Evolutionary conservation across 2,888 invertebrate species (phyloP).

Genomic region (Euzophera pinguis): DNA sequence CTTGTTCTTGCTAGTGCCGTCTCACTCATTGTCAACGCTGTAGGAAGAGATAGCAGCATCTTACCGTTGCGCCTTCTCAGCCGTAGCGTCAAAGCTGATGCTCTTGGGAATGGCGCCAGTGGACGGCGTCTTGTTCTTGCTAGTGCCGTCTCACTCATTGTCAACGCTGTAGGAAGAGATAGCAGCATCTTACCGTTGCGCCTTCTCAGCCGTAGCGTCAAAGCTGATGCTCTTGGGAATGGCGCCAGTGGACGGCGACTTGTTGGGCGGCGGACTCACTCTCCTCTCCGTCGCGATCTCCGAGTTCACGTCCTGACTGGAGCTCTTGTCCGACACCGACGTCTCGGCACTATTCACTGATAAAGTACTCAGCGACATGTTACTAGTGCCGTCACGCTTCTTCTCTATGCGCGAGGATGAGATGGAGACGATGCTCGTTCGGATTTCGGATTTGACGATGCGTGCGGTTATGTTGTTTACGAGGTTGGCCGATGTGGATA

Average conservation of each 20-base stretch:
- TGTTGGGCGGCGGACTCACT: slow-evolving; percentile 60
- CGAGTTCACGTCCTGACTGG: slow-evolving; percentile 72
- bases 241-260: slow-evolving; percentile 85
- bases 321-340: slow-evolving; percentile 67
- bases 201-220: slow-evolving; percentile 92
- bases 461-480: slow-evolving; percentile 58
- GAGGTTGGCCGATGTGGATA: slow-evolving; percentile 55
- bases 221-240: slow-evolving; percentile 96
- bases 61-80: too few species aligned
- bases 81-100: too few species aligned
- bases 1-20: too few species aligned
- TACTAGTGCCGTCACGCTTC: slow-evolving; percentile 52
- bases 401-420: slow-evolving; percentile 67
- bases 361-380: slow-evolving; percentile 63
- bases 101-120: too few species aligned
- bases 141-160: too few species aligned
- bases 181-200: slow-evolving; percentile 78
- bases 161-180: too few species aligned
- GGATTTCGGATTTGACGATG: slow-evolving; percentile 62
- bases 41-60: too few species aligned
- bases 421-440: slow-evolving; percentile 67
- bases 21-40: too few species aligned
- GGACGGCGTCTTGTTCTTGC: too few species aligned
- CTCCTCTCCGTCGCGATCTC: slow-evolving; percentile 67
- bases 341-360: slow-evolving; percentile 70